Base-by-base conservation (phyloP, 1,140 invertebrate genomes). In the Papilio polytes region DNA sequence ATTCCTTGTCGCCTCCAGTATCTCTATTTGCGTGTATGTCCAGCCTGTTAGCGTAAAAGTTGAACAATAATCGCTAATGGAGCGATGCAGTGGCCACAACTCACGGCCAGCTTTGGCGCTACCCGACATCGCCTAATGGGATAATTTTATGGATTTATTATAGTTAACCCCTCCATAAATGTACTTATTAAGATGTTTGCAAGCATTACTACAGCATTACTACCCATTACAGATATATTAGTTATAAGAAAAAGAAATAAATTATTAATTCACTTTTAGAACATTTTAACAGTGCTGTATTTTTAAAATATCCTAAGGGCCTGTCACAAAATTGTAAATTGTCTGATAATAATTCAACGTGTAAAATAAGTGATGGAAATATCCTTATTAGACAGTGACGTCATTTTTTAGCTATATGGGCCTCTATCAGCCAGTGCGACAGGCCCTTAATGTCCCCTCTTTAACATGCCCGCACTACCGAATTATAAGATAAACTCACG, bases 51-150 rank as follows among this genome's bases (percentile, higher is more conserved):
- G 87, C 84, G 85, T 81, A 89, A 86, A 89, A 93, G 84, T 92
- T 90, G 89, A 84, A 94, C 92, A 94, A 94, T 92, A 92, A 93
- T 94, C 90, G 87, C 92, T 94, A 94, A 94, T 94, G 92, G 91
- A 89, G 85, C 91, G 89, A 88, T 94, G 92, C 91, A 88, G 91
- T 86, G 89, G 85, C 84, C 91, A 94, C 92, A 90, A 92, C 80
- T 94, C 91, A 94, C 86, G 59, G 80, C 80, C 81, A 82, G 85
- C 84, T 84, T 85, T 78, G 85, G 83, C 84, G 77, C 85, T 74
- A 81, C 85, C 82, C 78, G 81, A 73, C 53, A 63, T 80, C 81
- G 79, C 78, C 83, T 89, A 88, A 88, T 88, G 85, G 85, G 76
- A 83, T 86, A 86, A 85, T 88, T 85, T 83, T 79, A 81, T 82